Percentiles rank a stretch among this genome's conserved stretches.
Conservation (phyloP, 2,888 invertebrate genomes). For the Tuta absoluta region DNA sequence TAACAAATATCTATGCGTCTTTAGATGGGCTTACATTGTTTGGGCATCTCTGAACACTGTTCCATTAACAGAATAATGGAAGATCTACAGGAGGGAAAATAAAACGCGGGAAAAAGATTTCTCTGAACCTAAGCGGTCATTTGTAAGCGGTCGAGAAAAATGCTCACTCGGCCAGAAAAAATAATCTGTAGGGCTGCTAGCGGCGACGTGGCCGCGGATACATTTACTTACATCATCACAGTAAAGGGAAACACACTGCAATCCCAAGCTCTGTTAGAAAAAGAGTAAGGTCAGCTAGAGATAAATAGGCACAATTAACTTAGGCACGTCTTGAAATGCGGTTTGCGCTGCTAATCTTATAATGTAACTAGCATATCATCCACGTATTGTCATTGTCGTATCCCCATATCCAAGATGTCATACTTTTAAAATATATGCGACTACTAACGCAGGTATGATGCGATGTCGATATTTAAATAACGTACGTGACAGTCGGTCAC, state of each 20-base stretch:
- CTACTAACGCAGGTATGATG: too few species aligned
- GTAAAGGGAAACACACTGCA: background rate
- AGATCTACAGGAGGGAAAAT: constrained; percentile 67
- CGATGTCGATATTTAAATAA: too few species aligned
- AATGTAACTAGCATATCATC: too few species aligned
- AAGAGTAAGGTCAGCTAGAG: too few species aligned
- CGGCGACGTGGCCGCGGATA: constrained; percentile 18
- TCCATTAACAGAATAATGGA: constrained; percentile 75
- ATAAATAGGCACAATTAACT: too few species aligned
- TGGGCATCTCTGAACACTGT: constrained; percentile 62
- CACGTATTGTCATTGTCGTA: too few species aligned
- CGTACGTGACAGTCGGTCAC: too few species aligned
- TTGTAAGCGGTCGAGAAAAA: constrained; percentile 75
- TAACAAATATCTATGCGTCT: constrained; percentile 46
- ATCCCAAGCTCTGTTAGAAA: background rate
- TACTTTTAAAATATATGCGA: too few species aligned
- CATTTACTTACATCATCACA: constrained; percentile 24
- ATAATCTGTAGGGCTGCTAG: constrained; percentile 54
- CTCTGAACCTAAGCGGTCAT: constrained; percentile 71
- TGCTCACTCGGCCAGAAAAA: constrained; percentile 73
- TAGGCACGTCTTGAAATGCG: too few species aligned
- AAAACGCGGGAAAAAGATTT: constrained; percentile 70
- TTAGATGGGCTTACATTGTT: constrained; percentile 62
- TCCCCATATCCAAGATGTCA: too few species aligned
- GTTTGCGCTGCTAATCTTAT: too few species aligned